These are phyloP conservation scores for Smittia sp. DNA, from an alignment of 2,888 invertebrate genomes.

Conservation along the genomic window DNA sequence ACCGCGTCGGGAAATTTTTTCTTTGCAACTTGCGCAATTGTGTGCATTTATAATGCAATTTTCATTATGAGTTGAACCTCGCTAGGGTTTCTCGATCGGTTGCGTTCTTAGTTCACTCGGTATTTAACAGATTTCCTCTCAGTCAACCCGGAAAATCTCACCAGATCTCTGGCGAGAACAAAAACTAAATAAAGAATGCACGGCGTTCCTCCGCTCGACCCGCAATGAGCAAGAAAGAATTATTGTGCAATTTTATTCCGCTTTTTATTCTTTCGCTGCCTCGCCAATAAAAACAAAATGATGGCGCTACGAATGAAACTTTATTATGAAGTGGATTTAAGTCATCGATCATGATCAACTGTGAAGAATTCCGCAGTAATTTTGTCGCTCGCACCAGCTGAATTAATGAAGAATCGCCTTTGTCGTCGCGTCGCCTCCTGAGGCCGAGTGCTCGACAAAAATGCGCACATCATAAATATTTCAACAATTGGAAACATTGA, in stretches of 20 bases:
- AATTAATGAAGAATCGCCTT: slow-evolving; percentile 2
- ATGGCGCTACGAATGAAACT: slow-evolving; percentile 29
- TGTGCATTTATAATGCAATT: slow-evolving; percentile 31
- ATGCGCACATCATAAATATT: slow-evolving; percentile 37
- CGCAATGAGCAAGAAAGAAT: slow-evolving; percentile 21
- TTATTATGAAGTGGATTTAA: slow-evolving; percentile 18
- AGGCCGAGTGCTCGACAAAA: slow-evolving; percentile 16
- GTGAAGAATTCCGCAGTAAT: background rate
- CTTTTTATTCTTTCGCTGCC: background rate
- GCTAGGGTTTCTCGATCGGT: background rate
- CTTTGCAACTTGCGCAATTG: slow-evolving; percentile 3
- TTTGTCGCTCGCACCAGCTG: background rate
- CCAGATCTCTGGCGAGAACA: background rate
- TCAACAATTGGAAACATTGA: slow-evolving; percentile 37
- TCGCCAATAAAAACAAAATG: slow-evolving; percentile 38
- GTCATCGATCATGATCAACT: slow-evolving; percentile 8
- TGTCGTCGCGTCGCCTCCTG: slow-evolving; percentile 2
- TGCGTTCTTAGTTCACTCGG: no score
- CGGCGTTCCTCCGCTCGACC: slow-evolving; percentile 10
- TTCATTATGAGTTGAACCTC: slow-evolving; percentile 5
- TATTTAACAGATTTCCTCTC: no score
- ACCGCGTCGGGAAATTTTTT: background rate
- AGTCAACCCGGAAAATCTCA: background rate
- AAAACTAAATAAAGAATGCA: slow-evolving; percentile 38
- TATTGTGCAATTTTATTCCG: slow-evolving; percentile 37